Evolutionary conservation across 2,797 vertebrate species (phyloP).

Genomic region (Microctenopoma steveboyesi): DNA sequence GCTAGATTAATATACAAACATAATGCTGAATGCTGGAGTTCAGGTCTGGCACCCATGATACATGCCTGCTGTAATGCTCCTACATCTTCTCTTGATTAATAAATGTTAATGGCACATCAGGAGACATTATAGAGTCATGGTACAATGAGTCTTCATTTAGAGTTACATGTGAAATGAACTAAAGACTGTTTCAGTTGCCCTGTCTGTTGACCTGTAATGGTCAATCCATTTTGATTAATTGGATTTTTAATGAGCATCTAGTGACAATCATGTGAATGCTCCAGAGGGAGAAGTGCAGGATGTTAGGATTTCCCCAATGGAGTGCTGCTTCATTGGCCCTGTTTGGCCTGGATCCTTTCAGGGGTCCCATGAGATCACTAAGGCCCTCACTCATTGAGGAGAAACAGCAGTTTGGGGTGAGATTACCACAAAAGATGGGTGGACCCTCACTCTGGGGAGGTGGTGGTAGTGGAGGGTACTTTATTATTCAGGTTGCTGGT

Average conservation of each 20-base stretch:
- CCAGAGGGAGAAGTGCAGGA: constrained; percentile 85
- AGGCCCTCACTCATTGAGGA: constrained; percentile 64
- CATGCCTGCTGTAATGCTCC: constrained; percentile 10
- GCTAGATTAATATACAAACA: too few species aligned
- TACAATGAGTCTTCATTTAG: constrained; percentile 89
- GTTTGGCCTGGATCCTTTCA: constrained; percentile 60
- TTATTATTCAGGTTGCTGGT: constrained; percentile 36
- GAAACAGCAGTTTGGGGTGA: constrained; percentile 75
- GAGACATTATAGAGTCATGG: constrained; percentile 82
- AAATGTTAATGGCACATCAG: constrained; percentile 71
- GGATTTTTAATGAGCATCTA: constrained; percentile 88
- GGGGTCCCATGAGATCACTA: constrained; percentile 65
- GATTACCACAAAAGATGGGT: constrained; percentile 49
- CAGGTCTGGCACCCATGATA: background rate
- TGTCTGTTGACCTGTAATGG: constrained; percentile 89
- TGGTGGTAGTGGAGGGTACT: constrained; percentile 33
- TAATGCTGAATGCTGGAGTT: background rate
- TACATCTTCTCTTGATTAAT: constrained; percentile 43
- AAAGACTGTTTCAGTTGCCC: constrained; percentile 87
- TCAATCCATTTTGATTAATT: constrained; percentile 91
- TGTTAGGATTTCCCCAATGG: constrained; percentile 46
- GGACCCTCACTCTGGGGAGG: constrained; percentile 25
- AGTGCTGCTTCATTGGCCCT: constrained; percentile 70
- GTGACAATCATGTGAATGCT: constrained; percentile 87
- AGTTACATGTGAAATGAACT: constrained; percentile 82